phyloP scores from a whole-genome alignment of 2,888 invertebrate species.

The Patella pellucida region DNA sequence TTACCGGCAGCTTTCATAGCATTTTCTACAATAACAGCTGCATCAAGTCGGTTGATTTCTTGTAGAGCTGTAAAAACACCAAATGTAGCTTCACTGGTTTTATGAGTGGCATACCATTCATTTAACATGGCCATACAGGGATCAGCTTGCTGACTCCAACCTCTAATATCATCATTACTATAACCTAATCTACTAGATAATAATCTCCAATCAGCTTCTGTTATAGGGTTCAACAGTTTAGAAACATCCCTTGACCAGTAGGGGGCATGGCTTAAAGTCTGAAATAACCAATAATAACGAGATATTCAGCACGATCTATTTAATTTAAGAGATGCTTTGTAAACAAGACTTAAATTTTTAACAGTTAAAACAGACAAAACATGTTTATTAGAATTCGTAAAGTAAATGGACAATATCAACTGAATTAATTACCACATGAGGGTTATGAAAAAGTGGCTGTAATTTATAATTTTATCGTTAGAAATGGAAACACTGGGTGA shows the following conservation, averaged over 20 bases:
- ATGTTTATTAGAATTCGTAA: no score
- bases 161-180: conserved; percentile 63
- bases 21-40: conserved; percentile 61
- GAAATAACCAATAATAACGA: conserved; percentile 30
- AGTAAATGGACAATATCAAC: no score
- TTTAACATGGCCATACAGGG: conserved; percentile 67
- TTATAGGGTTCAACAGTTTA: conserved; percentile 58
- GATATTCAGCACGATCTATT: conserved; percentile 33
- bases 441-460: no score
- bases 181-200: conserved; percentile 64
- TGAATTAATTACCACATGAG: no score
- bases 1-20: conserved; percentile 61
- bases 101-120: conserved; percentile 68
- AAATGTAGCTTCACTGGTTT: conserved; percentile 60
- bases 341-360: no score
- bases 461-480: no score
- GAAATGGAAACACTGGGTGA: no score
- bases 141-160: conserved; percentile 64
- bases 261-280: conserved; percentile 68
- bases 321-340: no score
- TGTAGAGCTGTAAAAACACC: conserved; percentile 61
- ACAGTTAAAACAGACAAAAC: no score
- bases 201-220: conserved; percentile 65
- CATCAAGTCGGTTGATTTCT: conserved; percentile 65
- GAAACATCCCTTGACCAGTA: conserved; percentile 65